A percentile compares a stretch with the other conserved stretches of the same genome.
Evolutionary conservation across 1,140 invertebrate species (phyloP).

Genomic region (Diuraphis noxia): DNA sequence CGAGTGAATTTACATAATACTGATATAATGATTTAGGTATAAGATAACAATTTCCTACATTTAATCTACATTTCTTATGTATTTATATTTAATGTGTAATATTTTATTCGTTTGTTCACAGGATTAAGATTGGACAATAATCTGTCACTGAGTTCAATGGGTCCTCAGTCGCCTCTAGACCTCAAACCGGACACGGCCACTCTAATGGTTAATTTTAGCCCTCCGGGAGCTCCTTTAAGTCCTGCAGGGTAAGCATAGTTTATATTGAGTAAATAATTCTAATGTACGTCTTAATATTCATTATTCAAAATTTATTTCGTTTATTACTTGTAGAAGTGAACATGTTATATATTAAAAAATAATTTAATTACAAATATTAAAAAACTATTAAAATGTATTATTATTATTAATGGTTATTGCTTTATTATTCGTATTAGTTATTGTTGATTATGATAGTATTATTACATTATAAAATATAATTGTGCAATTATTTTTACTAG

Average conservation of each 20-base stretch:
- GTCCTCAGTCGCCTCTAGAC: slow-evolving; percentile 79
- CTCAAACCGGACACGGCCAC: slow-evolving; percentile 85
- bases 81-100: neutral
- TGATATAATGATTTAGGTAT: no score
- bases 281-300: neutral
- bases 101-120: slow-evolving; percentile 60
- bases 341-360: neutral
- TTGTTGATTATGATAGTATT: neutral
- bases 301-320: neutral
- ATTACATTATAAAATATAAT: neutral
- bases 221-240: slow-evolving; percentile 67
- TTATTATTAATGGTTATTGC: neutral
- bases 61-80: neutral
- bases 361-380: slow-evolving; percentile 6
- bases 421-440: neutral
- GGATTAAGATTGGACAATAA: slow-evolving; percentile 72
- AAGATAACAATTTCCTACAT: neutral
- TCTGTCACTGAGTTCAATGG: slow-evolving; percentile 69
- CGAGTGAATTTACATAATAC: neutral
- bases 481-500: neutral
- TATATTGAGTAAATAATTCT: neutral
- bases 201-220: slow-evolving; percentile 70
- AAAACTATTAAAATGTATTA: neutral
- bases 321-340: neutral
- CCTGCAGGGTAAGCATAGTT: slow-evolving; percentile 63